Base-by-base conservation (phyloP, 2,113 vertebrate species). In the Hyaena hyaena region DNA sequence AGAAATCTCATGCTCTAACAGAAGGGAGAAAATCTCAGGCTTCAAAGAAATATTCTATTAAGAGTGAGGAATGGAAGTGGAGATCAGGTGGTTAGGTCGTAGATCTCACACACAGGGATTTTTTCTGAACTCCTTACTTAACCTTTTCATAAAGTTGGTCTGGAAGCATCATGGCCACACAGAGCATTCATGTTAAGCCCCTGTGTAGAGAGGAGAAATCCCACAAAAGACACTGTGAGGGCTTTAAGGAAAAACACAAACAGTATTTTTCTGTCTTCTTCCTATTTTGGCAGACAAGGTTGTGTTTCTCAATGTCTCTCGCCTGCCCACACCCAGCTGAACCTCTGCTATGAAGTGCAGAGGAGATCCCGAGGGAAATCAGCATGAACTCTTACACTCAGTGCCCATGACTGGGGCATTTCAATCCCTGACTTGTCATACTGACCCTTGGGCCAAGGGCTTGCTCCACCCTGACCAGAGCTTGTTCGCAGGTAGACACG, bases 381-480 rank as follows among this genome's bases (percentile, higher is more conserved):
- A 97, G 84, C 90, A 65, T 45, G 61, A 5, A 16, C 55, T 88
- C 96, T 94, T 58, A 65, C n/a, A 73, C 53, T 80, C 39, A 63
- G 33, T 31, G 35, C 15, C 95, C 69, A 82, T 82, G 87, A 97
- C 10, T 76, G 88, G 65, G 84, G 55, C 71, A 48, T 93, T 96
- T 50, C 86, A 85, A 66, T 94, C 94, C 33, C 69, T 21, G 50
- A 74, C 31, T 88, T 39, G 95, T 94, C 90, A 81, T 55, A 39
- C 71, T 90, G 87, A 80, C 96, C 96, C 91, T 93, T 80, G 33
- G 26, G 45, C 88, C 96, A 96, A 96, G 66, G 97, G 84, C 65
- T 68, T 21, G 71, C 31, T 98, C 45, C 35, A 61, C 91, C 58
- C 92, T 80, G 28, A 6, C 2, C 76, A 53, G 80, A 61, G 45